phyloP scores from a whole-genome alignment of 2,113 vertebrate genomes.

The Ctenomys sociabilis region DNA sequence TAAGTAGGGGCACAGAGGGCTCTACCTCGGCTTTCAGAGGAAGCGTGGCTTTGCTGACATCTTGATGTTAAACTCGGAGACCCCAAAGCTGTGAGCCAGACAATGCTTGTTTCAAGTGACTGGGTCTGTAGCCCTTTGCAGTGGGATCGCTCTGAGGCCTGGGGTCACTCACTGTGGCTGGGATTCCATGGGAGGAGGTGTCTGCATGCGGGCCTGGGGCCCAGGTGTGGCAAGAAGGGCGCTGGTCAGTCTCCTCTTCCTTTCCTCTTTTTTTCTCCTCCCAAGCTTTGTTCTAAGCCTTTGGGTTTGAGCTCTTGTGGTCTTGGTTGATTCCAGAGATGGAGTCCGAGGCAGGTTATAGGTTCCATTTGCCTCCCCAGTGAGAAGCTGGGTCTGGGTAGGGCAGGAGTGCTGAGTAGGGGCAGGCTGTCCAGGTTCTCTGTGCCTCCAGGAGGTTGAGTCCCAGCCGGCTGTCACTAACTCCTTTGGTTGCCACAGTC shows the following conservation, averaged over 20 bases:
- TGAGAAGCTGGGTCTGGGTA: not conserved
- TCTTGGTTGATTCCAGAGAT: not conserved
- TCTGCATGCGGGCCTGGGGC: not conserved
- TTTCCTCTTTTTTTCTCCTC: not conserved
- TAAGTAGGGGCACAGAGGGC: not conserved
- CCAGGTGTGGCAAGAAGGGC: not conserved
- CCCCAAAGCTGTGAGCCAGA: not conserved
- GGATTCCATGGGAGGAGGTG: not conserved
- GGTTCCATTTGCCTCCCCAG: not conserved
- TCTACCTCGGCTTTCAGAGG: not conserved
- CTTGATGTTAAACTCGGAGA: not conserved
- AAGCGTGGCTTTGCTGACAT: not conserved
- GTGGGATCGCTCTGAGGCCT: not conserved
- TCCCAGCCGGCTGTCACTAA: not conserved
- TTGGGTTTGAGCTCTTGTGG: not conserved
- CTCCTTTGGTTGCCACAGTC: not conserved
- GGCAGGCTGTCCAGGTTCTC: not conserved
- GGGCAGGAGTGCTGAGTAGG: not conserved
- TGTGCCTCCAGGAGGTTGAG: not conserved
- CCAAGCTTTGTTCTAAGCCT: not conserved
- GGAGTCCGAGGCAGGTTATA: not conserved
- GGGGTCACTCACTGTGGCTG: not conserved
- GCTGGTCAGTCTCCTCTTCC: not conserved
- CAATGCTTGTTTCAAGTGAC: not conserved
- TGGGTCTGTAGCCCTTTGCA: not conserved